Evolutionary conservation across 2,113 vertebrate species (phyloP).

Genomic region (Corydoras maculifer): DNA sequence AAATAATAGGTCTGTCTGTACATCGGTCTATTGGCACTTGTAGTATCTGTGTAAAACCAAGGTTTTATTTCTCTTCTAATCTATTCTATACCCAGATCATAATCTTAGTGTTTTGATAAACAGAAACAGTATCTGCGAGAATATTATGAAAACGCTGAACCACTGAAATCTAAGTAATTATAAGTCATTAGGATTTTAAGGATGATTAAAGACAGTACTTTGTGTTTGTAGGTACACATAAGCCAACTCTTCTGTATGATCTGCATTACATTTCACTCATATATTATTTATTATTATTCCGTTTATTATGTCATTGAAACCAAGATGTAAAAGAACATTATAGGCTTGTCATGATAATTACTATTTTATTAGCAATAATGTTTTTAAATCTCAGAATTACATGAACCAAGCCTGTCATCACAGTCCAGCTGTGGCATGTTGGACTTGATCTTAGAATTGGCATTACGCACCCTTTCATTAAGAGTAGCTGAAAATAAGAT

Average conservation of each 20-base stretch:
- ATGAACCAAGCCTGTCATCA: conserved; percentile 35
- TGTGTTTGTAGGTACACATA: not conserved
- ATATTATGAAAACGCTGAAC: not conserved
- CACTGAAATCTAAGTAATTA: not conserved
- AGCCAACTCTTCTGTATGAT: conserved; percentile 12
- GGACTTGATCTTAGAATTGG: conserved; percentile 45
- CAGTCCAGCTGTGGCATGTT: conserved; percentile 34
- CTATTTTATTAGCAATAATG: conserved; percentile 35
- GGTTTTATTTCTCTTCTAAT: too few relatives aligned
- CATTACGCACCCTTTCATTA: conserved; percentile 52
- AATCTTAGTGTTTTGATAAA: not conserved
- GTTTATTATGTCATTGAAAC: conserved; percentile 18
- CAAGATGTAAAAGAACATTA: conserved; percentile 24
- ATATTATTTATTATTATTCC: conserved; percentile 20
- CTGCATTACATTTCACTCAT: conserved; percentile 16
- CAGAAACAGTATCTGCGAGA: not conserved
- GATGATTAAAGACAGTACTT: not conserved
- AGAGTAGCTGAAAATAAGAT: conserved; percentile 46
- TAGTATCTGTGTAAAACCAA: too few relatives aligned
- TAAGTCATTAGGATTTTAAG: conserved; percentile 1
- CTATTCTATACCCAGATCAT: not conserved
- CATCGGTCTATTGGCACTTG: too few relatives aligned
- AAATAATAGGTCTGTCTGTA: too few relatives aligned
- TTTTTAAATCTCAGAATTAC: conserved; percentile 36
- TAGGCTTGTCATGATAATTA: conserved; percentile 22